Base-by-base conservation (phyloP, 1,140 invertebrate species). In the Trigoniulus corallinus region DNA sequence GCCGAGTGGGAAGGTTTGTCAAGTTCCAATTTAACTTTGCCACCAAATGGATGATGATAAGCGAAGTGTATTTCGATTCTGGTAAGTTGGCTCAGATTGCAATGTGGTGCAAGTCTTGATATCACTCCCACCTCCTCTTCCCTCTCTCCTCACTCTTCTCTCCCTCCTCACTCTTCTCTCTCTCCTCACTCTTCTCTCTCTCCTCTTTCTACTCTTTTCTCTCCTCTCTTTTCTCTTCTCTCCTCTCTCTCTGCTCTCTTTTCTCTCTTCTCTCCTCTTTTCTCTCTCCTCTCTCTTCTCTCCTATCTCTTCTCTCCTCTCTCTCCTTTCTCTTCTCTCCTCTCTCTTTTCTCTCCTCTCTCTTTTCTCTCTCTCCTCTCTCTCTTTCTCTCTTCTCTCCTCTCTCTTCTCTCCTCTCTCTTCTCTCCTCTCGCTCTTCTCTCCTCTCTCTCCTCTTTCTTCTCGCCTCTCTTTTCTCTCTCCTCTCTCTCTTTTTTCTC, bases 21-120 rank as follows among this genome's bases (percentile, higher is more conserved):
- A 83, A 83, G 57, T 70, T 92, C 15, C 77, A 81, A 57, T 68
- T 92, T 12, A 75, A 75, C 57, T 93, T 92, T 66, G 79, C 84
- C 4, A 75, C 84, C 2, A 73, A 77, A 48, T 93, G 87, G 87
- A 84, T 94, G 53, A 78, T 94, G 65, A 76, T 94, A 58, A 88
- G 84, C 65, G 88, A 93, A 69, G 73, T 92, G 43, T 77, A 77
- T 3, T 87, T 85, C 59, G 79, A 83, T 58, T 85, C 82, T 13
- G 79, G 79, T 81, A 60, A 74, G 70, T 69, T 34, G 7, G 29
- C 29, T 7, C 15, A 34, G 15, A 7, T 34, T 34, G 29, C 15
- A 34, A 7, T 34, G 7, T 7, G 7, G 15, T 7, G 29, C 29
- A 34, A 34, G n/a, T n/a, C n/a, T n/a, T n/a, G n/a, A n/a, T n/a